Percentiles rank a stretch among this genome's conserved stretches.
Conservation (phyloP, 1,140 invertebrate species). For the Leucophenga varia region DNA sequence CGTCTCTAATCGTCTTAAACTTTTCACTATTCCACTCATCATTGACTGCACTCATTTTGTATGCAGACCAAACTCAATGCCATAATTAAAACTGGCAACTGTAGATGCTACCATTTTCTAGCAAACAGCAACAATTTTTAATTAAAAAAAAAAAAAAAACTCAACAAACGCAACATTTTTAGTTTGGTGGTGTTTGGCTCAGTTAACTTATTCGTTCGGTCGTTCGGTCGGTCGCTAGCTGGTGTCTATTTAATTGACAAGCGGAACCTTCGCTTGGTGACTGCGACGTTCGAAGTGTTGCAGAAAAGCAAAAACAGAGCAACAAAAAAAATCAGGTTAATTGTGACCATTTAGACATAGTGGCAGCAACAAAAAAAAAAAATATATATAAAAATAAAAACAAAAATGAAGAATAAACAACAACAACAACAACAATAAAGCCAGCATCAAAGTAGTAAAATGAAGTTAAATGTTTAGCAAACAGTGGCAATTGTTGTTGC, state of each 20-base stretch:
- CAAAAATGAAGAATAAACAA: too few relatives aligned
- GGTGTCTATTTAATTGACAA: constrained; percentile 33
- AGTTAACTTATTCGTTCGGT: too few relatives aligned
- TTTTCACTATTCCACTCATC: too few relatives aligned
- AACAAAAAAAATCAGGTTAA: constrained; percentile 21
- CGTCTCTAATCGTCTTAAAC: too few relatives aligned
- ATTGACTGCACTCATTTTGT: constrained; percentile 7
- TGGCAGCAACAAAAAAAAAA: too few relatives aligned
- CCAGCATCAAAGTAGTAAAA: too few relatives aligned
- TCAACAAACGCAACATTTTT: constrained; percentile 11
- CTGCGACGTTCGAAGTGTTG: neutral
- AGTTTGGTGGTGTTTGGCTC: neutral
- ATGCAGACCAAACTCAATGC: constrained; percentile 20
- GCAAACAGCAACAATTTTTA: constrained; percentile 20
- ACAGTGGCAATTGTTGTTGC: too few relatives aligned
- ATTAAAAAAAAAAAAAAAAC: constrained; percentile 27
- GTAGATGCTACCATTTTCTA: constrained; percentile 29
- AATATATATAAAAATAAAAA: too few relatives aligned
- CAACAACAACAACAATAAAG: too few relatives aligned
- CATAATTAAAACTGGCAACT: constrained; percentile 32
- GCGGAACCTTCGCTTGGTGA: constrained; percentile 24
- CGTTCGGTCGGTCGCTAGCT: too few relatives aligned
- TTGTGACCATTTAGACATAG: constrained; percentile 30
- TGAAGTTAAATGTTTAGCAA: too few relatives aligned
- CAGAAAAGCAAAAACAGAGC: neutral